Percentiles rank a stretch among this genome's conserved stretches.
Conservation (phyloP, 2,113 vertebrate species). For the Setophaga coronata region DNA sequence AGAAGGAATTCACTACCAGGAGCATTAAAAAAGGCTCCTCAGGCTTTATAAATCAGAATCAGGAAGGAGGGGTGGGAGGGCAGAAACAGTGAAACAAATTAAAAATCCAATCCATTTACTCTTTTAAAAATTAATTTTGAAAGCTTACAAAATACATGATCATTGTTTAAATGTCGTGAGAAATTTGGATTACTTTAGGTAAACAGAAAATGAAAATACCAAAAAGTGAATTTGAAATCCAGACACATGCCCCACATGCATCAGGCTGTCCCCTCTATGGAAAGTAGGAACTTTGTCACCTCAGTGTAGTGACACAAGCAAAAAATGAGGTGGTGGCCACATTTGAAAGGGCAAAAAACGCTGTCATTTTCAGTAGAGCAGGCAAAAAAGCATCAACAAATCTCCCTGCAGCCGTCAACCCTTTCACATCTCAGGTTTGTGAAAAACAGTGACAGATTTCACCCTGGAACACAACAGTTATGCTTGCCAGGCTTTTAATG, state of each 20-base stretch:
- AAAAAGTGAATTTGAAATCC: not conserved
- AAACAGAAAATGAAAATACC: not conserved
- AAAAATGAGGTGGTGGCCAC: not conserved
- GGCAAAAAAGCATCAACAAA: not conserved
- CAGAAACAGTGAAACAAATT: not conserved
- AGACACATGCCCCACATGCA: not conserved
- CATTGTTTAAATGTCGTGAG: rapidly evolving
- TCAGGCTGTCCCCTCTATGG: not conserved
- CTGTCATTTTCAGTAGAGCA: not conserved
- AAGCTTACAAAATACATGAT: not conserved
- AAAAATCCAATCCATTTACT: not conserved
- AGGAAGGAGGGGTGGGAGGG: rapidly evolving
- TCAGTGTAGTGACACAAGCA: not conserved
- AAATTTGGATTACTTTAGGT: not conserved
- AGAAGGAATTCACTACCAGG: not conserved
- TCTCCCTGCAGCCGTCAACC: not conserved
- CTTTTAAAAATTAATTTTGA: not conserved
- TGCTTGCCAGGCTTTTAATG: not conserved
- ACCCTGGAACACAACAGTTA: not conserved
- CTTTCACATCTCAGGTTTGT: not conserved
- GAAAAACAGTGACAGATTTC: not conserved
- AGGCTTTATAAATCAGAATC: not conserved
- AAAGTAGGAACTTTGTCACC: not conserved
- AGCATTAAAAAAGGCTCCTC: not conserved
- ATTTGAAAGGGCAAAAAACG: not conserved